Conservation (phyloP, 2,797 vertebrate species). For the Myripristis jacobus region DNA sequence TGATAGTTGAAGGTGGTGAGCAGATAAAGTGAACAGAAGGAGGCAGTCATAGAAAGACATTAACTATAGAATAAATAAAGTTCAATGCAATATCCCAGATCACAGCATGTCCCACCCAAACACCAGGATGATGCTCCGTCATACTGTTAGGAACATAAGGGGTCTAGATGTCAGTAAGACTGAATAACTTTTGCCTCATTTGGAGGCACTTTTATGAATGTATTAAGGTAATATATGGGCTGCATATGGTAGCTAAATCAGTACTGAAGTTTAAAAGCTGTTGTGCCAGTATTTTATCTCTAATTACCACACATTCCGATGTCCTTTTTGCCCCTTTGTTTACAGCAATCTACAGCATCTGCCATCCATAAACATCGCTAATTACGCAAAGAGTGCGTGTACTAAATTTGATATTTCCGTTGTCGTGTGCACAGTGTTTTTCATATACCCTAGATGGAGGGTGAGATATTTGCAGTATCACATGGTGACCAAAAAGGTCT, state of each 20-base stretch:
- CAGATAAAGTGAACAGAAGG: too few relatives aligned
- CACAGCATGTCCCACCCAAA: too few relatives aligned
- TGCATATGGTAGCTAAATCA: neutral
- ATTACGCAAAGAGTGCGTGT: neutral
- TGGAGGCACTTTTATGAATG: neutral
- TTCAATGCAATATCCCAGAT: too few relatives aligned
- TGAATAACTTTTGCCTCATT: neutral
- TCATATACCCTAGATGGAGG: neutral
- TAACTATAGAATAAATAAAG: too few relatives aligned
- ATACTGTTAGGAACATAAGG: neutral
- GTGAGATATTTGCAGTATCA: constrained; percentile 3
- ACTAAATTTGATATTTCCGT: too few relatives aligned
- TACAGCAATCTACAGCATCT: neutral
- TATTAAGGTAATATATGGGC: neutral
- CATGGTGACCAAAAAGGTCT: neutral
- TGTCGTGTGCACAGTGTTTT: neutral
- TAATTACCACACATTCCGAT: neutral
- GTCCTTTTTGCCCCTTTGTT: neutral
- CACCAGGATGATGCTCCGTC: neutral
- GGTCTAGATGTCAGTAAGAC: neutral
- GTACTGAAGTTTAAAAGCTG: neutral
- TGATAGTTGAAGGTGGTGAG: too few relatives aligned
- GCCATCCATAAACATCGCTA: neutral
- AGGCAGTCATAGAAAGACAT: too few relatives aligned
- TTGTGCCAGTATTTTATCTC: neutral